Evolutionary conservation across 2,888 invertebrate genomes (phyloP).

Genomic region (Stramonita haemastoma): DNA sequence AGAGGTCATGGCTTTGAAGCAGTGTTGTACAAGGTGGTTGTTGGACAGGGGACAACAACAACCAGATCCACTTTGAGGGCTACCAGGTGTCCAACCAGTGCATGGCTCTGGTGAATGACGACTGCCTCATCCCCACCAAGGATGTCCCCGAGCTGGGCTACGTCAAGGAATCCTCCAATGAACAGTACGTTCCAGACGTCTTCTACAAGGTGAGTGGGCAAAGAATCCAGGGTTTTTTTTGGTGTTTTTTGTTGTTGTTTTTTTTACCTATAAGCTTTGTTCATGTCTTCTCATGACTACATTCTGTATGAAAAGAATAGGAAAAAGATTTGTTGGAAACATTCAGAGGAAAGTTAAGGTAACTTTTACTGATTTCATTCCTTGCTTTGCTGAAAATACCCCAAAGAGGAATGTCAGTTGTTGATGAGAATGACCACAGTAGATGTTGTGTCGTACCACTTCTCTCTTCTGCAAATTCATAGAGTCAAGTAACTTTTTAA

Average conservation of each 20-base stretch:
- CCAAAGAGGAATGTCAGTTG: too few species aligned
- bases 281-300: not conserved
- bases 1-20: too few species aligned
- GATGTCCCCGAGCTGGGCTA: slow-evolving; percentile 98
- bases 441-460: too few species aligned
- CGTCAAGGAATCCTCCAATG: slow-evolving; percentile 92
- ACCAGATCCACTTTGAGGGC: slow-evolving; percentile 98
- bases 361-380: too few species aligned
- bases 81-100: slow-evolving; percentile 99
- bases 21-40: not conserved
- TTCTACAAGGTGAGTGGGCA: slow-evolving; percentile 90
- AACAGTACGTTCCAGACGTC: slow-evolving; percentile 99
- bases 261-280: slow-evolving; percentile 78
- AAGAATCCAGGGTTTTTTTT: not conserved
- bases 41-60: slow-evolving; percentile 86
- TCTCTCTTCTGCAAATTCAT: too few species aligned
- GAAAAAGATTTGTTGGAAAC: too few species aligned
- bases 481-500: too few species aligned
- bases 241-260: too few species aligned
- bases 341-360: too few species aligned
- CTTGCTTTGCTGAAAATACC: too few species aligned
- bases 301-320: not conserved
- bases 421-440: too few species aligned
- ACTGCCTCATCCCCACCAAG: slow-evolving; percentile 95
- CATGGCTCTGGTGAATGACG: slow-evolving; percentile 95